Evolutionary conservation across 1,140 invertebrate genomes (phyloP), one percentile per base, ranked within the genome.

Genomic region (Episyrphus balteatus): DNA sequence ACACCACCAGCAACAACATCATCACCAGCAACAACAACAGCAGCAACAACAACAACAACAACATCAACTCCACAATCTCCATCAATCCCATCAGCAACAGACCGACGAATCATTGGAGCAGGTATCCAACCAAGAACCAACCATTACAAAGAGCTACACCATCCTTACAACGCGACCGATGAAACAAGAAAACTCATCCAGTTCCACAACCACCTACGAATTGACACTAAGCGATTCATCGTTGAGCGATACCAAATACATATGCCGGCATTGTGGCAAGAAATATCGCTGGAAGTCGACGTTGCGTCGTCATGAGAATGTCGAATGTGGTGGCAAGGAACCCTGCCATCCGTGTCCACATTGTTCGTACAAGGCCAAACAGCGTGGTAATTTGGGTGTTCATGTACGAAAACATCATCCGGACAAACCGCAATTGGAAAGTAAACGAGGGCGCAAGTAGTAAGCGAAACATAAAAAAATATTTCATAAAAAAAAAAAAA

Each of bases 241-340:
- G 2, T 42, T 70, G 50, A 60, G 67, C 32, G 82, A 82, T 56
- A 74, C 81, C 42, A 81, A 82, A 62, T 86, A 84, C 62, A 76
- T 82, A 19, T 88, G 85, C 58, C 72, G 82, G 39, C 82, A 85
- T 57, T 88, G 85, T 67, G 83, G 84, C 37, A 87, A 86, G 61
- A 75, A 80, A 19, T 88, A 88, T 61, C 74, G 84, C 54, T 87
- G 84, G 84, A 86, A 86, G 62, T 86, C 83, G 13, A 86, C 84
- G 45, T 74, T 87, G 74, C 74, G 83, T 0, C 75, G 84, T 8
- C 87, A 91, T 68, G 84, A 88, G 62, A 83, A 81, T 66, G 85
- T 88, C 50, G 86, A 89, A 66, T 91, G 87, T 66, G 86, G 86
- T n/a, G 86, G 85, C 45, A 87, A 88, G 61, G 81, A 84, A 49